Base-by-base conservation (phyloP, 2,888 invertebrate species). In the Patella ulyssiponensis region DNA sequence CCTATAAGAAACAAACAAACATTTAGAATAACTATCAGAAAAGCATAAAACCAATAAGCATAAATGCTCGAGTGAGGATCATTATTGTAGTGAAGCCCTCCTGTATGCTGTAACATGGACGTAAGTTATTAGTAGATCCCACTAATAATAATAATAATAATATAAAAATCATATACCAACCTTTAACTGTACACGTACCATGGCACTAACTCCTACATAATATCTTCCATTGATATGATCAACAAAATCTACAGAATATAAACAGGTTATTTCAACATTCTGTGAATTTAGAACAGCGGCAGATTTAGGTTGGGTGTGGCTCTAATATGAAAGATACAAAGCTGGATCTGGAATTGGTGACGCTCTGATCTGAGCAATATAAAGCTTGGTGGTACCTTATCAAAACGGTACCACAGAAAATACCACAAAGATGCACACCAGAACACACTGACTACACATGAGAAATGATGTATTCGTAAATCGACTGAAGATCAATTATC, bases 201-300 rank as follows among this genome's bases (percentile, higher is more conserved):
- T 88, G 3, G 92, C 91, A 86, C 91, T 91, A n/a, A 92, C 91
- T 27, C 92, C 92, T n/a, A 92, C 92, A 86, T 90, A 91, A 80
- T 88, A 92, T 78, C 88, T 88, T 1, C 91, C 91, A 83, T 92
- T 90, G 77, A 87, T 84, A 72, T 90, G 90, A 81, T 92, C 90
- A 17, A 91, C 88, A 88, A 91, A 91, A 85, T 91, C 91, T 91
- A 85, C 52, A 86, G 84, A 72, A 44, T 20, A 78, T 76, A 78
- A 17, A 15, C 11, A n/a, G 5, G 52, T 20, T n/a, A 27, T 15
- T 27, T 15, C 15, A 58, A 17, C 5, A 9, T 15, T 64, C 1
- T 33, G 33, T 4, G 44, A 44, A 44, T 33, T 33, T 33, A 33
- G 33, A 33, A 4, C 33, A 33, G 7, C 33, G 33, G 44, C 44